Conservation (phyloP, 1,140 invertebrate species). For the Chelonus insularis region DNA sequence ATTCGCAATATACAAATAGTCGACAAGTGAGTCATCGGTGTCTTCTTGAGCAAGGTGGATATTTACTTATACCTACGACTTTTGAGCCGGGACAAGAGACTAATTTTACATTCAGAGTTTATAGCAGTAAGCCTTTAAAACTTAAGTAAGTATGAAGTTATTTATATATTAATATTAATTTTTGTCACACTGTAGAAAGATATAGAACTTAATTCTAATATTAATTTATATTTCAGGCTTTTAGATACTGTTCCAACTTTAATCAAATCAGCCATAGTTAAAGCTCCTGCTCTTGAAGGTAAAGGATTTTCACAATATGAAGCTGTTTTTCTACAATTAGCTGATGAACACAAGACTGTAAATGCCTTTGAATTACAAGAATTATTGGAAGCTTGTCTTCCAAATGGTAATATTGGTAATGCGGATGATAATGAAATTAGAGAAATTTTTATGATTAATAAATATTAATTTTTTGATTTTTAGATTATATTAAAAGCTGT, state of each 20-base stretch:
- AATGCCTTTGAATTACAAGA: constrained; percentile 92
- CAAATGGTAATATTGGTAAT: constrained; percentile 69
- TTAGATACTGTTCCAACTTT: constrained; percentile 75
- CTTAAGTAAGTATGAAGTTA: constrained; percentile 67
- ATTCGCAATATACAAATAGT: constrained; percentile 91
- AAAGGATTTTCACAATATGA: constrained; percentile 86
- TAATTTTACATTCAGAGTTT: constrained; percentile 81
- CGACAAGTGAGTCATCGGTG: constrained; percentile 82
- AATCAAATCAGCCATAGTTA: constrained; percentile 73
- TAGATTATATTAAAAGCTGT: constrained; percentile 92
- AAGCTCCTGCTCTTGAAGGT: constrained; percentile 71
- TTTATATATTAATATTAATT: too few relatives aligned
- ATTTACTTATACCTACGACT: constrained; percentile 86
- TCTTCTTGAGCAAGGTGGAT: constrained; percentile 80
- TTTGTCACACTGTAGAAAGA: too few relatives aligned
- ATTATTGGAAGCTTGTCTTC: constrained; percentile 85
- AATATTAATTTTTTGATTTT: constrained; percentile 36
- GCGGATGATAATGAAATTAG: neutral
- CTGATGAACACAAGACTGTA: constrained; percentile 85
- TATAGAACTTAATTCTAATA: too few relatives aligned
- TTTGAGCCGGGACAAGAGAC: constrained; percentile 91
- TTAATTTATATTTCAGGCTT: constrained; percentile 61
- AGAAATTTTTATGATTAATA: neutral
- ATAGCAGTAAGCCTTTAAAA: constrained; percentile 79
- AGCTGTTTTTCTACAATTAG: constrained; percentile 85